Evolutionary conservation across 2,888 invertebrate genomes (phyloP), one percentile per base, ranked within the genome.

Genomic region (Thereva unica): DNA sequence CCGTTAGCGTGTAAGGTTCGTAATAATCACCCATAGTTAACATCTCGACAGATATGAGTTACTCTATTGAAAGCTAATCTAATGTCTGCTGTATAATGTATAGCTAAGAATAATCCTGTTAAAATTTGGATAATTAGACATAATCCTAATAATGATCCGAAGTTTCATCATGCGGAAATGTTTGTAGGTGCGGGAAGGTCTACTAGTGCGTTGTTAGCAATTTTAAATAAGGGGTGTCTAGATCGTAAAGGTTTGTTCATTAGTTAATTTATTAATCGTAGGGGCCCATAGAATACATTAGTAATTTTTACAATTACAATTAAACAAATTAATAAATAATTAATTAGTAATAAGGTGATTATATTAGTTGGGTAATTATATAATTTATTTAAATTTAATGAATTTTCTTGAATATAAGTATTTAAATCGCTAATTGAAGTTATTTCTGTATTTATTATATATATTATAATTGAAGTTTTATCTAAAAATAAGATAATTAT

Each of bases 1-100:
- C 89, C 88, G 77, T 90, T 90, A 56, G 88, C 86, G 75, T 90
- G 89, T 4, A 88, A 23, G 1, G 84, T 83, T 71, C 87, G 88
- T 65, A 89, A 78, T 77, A 89, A 72, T 85, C 88, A 89, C 0
- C 88, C 89, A 76, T 85, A 84, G 75, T 88, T 88, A 71, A 89
- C 85, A 82, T 90, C 85, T 76, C 88, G 87, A 40, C 85, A 85
- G 81, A 90, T 89, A 77, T 89, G 88, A 71, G 85, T 83, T 42
- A 89, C 82, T 74, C 87, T 88, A 75, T 84, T 81, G 82, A 89
- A 89, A 1, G 89, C 87, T 79, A 85, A 69, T 72, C 84, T 82
- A 76, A 86, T 83, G 80, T 88, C 84, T 8, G 87, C 83, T 12
- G 84, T 84, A 75, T 89, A 89, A 75, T 89, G 88, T 84, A 89